A percentile compares a stretch with the other conserved stretches of the same genome.
Conservation (phyloP, 2,888 invertebrate species). For the Rutpela maculata region DNA sequence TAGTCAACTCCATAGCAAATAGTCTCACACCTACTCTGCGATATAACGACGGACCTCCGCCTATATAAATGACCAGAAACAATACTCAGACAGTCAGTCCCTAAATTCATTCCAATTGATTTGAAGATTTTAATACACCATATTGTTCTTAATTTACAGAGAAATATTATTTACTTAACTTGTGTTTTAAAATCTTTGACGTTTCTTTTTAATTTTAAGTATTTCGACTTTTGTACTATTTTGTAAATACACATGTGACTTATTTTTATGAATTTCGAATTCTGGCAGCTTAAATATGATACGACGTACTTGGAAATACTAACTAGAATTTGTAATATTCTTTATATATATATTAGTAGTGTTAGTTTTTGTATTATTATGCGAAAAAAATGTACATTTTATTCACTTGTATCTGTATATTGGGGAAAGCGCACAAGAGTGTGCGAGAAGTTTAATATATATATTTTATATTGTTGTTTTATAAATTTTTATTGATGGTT, state of each 20-base stretch:
- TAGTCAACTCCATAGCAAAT: conserved; percentile 88
- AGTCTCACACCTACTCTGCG: conserved; percentile 92
- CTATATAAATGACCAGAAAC: conserved; percentile 78
- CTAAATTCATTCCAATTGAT: conserved; percentile 49
- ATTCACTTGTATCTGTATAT: conserved; percentile 70
- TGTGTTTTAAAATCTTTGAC: conserved; percentile 52
- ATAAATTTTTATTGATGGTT: conserved; percentile 67
- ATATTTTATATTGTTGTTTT: conserved; percentile 71
- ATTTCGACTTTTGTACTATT: conserved; percentile 53
- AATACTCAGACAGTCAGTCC: conserved; percentile 31
- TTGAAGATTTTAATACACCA: conserved; percentile 50
- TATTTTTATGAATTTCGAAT: conserved; percentile 47
- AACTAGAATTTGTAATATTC: conserved; percentile 45
- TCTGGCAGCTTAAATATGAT: conserved; percentile 48
- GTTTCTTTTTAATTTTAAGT: conserved; percentile 48
- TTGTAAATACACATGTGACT: conserved; percentile 59
- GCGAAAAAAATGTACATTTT: conserved; percentile 54
- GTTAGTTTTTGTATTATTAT: conserved; percentile 59
- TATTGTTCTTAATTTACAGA: background rate
- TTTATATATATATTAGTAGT: conserved; percentile 55
- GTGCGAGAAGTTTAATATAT: conserved; percentile 61
- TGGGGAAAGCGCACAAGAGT: conserved; percentile 69
- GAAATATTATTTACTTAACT: conserved; percentile 31
- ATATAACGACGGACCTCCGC: conserved; percentile 96
- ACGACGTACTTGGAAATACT: conserved; percentile 35